Evolutionary conservation across 2,888 invertebrate species (phyloP).

Genomic region (Nemoura dubitans): DNA sequence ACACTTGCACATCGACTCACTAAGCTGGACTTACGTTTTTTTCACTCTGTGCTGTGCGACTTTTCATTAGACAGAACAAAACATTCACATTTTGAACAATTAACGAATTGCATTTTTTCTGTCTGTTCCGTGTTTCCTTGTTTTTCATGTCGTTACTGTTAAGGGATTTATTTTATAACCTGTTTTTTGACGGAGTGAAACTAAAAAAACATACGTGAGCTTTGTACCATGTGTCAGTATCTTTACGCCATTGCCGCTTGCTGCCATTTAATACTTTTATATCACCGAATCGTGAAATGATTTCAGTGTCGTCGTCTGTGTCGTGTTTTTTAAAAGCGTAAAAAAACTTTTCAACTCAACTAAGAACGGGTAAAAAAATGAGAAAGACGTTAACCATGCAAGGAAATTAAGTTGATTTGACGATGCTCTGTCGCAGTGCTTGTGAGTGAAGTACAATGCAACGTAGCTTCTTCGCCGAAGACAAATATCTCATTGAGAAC

Average conservation of each 20-base stretch:
- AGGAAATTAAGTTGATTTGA: background rate
- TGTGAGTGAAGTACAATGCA: background rate
- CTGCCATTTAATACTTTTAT: background rate
- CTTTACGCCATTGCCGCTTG: background rate
- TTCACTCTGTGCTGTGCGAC: slow-evolving; percentile 1
- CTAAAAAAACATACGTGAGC: background rate
- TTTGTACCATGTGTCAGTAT: background rate
- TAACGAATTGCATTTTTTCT: background rate
- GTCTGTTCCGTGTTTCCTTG: background rate
- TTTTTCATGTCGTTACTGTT: background rate
- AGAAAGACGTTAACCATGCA: background rate
- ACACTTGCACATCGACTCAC: background rate
- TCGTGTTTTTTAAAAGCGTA: background rate
- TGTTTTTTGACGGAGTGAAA: background rate
- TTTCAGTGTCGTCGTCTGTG: background rate
- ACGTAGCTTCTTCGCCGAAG: background rate
- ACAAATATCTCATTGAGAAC: slow-evolving; percentile 54
- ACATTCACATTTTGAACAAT: background rate
- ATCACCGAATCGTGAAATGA: background rate
- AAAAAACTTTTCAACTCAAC: background rate
- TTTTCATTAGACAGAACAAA: background rate
- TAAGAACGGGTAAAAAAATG: background rate
- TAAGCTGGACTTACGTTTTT: background rate
- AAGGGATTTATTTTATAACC: background rate
- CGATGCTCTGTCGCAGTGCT: background rate